Evolutionary conservation across 53 echinoderm and acorn worm genomes (phyloP).

Genomic region (Holothuria scabra): DNA sequence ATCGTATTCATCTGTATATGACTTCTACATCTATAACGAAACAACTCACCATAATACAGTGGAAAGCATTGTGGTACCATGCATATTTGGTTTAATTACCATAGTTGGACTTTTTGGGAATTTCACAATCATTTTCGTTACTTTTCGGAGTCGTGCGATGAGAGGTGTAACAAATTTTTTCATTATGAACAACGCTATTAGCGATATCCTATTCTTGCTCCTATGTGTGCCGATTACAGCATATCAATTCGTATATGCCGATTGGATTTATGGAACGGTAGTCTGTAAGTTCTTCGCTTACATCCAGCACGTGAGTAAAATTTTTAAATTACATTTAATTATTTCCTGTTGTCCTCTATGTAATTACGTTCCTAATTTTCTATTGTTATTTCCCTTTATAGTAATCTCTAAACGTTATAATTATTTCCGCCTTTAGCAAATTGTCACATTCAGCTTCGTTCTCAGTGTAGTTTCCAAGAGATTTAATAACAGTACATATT

Average conservation of each 20-base stretch:
- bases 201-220: slow-evolving; percentile 86
- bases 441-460: no score
- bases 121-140: slow-evolving; percentile 80
- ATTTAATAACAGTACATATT: no score
- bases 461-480: no score
- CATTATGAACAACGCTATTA: slow-evolving; percentile 96
- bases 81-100: slow-evolving; percentile 77
- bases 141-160: slow-evolving; percentile 81
- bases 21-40: not conserved
- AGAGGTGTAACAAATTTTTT: slow-evolving; percentile 95
- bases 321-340: not conserved
- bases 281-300: slow-evolving; percentile 91
- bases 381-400: no score
- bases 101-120: slow-evolving; percentile 84
- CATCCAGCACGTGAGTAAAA: slow-evolving; percentile 88
- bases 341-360: no score
- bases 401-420: no score
- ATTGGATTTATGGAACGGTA: slow-evolving; percentile 88
- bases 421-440: no score
- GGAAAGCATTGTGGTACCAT: slow-evolving; percentile 66
- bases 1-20: not conserved
- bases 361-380: not conserved
- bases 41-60: not conserved
- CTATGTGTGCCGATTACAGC: slow-evolving; percentile 90
- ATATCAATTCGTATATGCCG: slow-evolving; percentile 59